Evolutionary conservation across 2,113 vertebrate genomes (phyloP).

Genomic region (Peromyscus polionotus): DNA sequence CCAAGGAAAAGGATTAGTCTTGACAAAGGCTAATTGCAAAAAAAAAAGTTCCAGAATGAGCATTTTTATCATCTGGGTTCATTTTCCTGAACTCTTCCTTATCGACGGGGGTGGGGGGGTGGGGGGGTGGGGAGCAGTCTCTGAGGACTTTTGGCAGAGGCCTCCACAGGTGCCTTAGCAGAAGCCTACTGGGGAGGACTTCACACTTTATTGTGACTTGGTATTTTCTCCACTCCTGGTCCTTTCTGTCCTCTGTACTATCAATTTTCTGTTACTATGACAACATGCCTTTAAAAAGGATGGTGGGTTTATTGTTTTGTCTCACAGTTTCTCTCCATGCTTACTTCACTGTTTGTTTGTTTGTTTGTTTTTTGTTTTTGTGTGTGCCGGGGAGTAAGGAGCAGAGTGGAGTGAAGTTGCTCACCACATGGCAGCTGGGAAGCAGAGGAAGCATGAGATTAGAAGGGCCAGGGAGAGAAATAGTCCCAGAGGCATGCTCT

Average conservation of each 20-base stretch:
- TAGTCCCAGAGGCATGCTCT: background rate
- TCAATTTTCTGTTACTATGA: background rate
- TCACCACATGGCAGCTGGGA: background rate
- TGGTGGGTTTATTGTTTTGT: background rate
- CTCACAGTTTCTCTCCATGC: background rate
- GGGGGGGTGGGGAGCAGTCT: background rate
- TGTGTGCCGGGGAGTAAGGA: background rate
- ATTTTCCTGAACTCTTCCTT: background rate
- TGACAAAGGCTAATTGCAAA: conserved; percentile 4
- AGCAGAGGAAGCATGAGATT: background rate
- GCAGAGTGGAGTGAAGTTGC: background rate
- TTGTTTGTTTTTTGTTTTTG: too few species aligned
- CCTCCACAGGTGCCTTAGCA: background rate
- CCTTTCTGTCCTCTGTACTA: background rate
- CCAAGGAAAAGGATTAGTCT: background rate
- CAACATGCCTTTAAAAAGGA: background rate
- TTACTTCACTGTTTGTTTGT: background rate
- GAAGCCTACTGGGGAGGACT: background rate
- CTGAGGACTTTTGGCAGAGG: background rate
- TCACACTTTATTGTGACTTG: background rate
- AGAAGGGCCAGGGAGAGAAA: background rate
- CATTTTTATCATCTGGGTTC: background rate
- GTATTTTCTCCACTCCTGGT: background rate
- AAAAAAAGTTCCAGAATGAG: background rate
- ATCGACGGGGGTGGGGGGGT: background rate